Evolutionary conservation across 2,888 invertebrate species (phyloP).

Genomic region (Drosophila borborema): DNA sequence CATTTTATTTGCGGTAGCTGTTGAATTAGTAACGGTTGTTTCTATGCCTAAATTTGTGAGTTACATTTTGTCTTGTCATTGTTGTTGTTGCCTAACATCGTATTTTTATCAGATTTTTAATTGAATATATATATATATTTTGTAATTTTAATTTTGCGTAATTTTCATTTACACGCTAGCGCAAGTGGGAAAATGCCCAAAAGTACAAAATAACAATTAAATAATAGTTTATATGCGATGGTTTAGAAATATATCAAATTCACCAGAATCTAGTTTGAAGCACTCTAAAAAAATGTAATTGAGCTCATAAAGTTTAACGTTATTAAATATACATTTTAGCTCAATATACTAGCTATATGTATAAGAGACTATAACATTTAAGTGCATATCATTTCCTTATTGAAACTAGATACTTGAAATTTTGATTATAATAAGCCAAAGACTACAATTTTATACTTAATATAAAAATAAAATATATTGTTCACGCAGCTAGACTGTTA

Average conservation of each 20-base stretch:
- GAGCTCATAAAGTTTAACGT: too few species aligned
- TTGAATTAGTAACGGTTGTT: conserved; percentile 43
- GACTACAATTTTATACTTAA: too few species aligned
- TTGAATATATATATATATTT: not conserved
- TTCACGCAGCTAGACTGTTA: too few species aligned
- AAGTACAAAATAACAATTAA: not conserved
- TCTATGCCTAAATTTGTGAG: conserved; percentile 23
- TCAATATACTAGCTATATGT: too few species aligned
- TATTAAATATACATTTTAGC: too few species aligned
- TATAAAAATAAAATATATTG: too few species aligned
- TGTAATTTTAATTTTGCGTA: not conserved
- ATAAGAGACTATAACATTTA: too few species aligned
- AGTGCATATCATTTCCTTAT: too few species aligned
- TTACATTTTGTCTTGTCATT: conserved; percentile 11
- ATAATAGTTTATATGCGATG: not conserved
- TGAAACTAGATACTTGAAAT: too few species aligned
- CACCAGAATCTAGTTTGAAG: not conserved
- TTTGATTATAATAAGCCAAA: too few species aligned
- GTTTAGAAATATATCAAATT: not conserved
- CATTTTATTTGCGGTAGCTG: conserved; percentile 50
- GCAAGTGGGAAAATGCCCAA: conserved; percentile 16
- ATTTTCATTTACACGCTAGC: conserved; percentile 8
- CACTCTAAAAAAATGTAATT: not conserved
- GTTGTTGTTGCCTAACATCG: conserved; percentile 7
- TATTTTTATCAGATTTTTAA: conserved; percentile 23